Evolutionary conservation across 2,888 invertebrate species (phyloP), one percentile per base, ranked within the genome.

Genomic region (Carcina quercana): DNA sequence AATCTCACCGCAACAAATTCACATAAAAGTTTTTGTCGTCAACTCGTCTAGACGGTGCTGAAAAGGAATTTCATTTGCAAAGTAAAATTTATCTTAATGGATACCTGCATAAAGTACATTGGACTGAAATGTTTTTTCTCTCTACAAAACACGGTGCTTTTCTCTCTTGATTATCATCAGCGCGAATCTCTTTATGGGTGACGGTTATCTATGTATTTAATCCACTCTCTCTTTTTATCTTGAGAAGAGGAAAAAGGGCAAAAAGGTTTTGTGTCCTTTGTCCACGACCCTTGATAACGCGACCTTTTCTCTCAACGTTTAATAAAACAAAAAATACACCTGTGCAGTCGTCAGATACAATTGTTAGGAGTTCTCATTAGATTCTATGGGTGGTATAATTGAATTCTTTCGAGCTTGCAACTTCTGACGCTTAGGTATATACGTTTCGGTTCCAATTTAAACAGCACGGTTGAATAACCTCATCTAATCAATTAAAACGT

Each of bases 201-300:
- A 59, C 60, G 53, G 66, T 61, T 76, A 78, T 78, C 78, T 71
- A 59, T 66, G 68, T 72, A 70, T 75, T 76, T 75, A 78, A 76
- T 78, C 78, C 75, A 72, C 70, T 75, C 67, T 73, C 64, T 59
- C 53, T 69, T 71, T 76, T 75, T 72, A 71, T 68, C 68, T 69
- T 56, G 60, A 66, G 65, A 62, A 62, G 69, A 60, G 60, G 58
- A 59, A 63, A 66, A 63, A 66, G 58, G 60, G 56, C 54, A 53
- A 59, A 62, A 61, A 59, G 55, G 63, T 62, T 59, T 24, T 54
- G 48, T 48, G 60, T 64, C 67, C 67, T 70, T 73, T 72, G 70
- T 72, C 59, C 63, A 48, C 57, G 60, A 57, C 58, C 62, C 56
- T 42, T 59, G 71, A 70, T 71, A 70, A 60, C 59, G 53, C 57